Evolutionary conservation across 2,888 invertebrate species (phyloP).

Genomic region (Scrobipalpa costella): DNA sequence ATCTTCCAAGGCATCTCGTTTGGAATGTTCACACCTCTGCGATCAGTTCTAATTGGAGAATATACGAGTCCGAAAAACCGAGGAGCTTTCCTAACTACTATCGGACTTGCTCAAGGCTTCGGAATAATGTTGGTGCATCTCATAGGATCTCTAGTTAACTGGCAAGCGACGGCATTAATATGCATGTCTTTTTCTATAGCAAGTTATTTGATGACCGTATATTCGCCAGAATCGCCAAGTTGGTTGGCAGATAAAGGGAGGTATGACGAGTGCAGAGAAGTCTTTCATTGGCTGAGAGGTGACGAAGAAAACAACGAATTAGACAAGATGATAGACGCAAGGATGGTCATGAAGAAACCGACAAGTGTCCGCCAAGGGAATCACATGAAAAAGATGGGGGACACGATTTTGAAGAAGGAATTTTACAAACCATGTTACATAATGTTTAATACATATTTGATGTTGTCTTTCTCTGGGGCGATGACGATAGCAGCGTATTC

Average conservation of each 20-base stretch:
- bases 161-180: slow-evolving; percentile 78
- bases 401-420: slow-evolving; percentile 58
- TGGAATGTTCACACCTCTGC: slow-evolving; percentile 74
- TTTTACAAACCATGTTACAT: slow-evolving; percentile 81
- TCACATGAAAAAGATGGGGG: slow-evolving; percentile 35
- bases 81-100: slow-evolving; percentile 81
- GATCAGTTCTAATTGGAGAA: slow-evolving; percentile 78
- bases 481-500: slow-evolving; percentile 85
- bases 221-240: slow-evolving; percentile 82
- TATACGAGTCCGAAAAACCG: slow-evolving; percentile 81
- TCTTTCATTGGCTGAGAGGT: slow-evolving; percentile 81
- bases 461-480: slow-evolving; percentile 84
- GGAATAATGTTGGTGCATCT: slow-evolving; percentile 83
- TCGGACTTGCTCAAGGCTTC: slow-evolving; percentile 79
- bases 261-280: slow-evolving; percentile 74
- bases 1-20: slow-evolving; percentile 61
- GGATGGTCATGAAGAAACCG: slow-evolving; percentile 33
- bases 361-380: slow-evolving; percentile 36
- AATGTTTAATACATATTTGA: slow-evolving; percentile 81
- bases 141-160: slow-evolving; percentile 80
- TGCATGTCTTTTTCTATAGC: slow-evolving; percentile 65
- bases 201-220: slow-evolving; percentile 64
- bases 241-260: slow-evolving; percentile 82
- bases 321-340: slow-evolving; percentile 57
- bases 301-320: slow-evolving; percentile 64